A percentile compares a stretch with the other conserved stretches of the same genome.
These are phyloP conservation scores for Apodemus speciosus DNA, from an alignment of 2,113 vertebrate genomes.

Conservation along the genomic window DNA sequence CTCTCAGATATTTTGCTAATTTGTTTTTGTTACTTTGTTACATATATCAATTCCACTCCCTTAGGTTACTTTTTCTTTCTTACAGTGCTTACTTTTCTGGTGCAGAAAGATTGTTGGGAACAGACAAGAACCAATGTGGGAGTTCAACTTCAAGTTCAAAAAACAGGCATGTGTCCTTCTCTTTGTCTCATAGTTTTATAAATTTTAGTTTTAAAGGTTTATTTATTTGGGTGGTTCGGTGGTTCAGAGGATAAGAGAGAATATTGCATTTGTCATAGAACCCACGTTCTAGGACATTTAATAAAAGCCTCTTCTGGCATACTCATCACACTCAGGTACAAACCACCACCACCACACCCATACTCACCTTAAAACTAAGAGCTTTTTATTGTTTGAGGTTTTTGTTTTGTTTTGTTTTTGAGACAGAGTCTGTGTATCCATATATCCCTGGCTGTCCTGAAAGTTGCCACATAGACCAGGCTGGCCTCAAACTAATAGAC, in stretches of 20 bases:
- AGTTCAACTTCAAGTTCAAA: slow-evolving; percentile 98
- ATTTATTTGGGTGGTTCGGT: neutral
- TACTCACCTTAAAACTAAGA: neutral
- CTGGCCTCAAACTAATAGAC: neutral
- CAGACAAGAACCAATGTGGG: slow-evolving; percentile 94
- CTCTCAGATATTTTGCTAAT: slow-evolving; percentile 31
- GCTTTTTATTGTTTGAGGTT: neutral
- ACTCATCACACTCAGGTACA: neutral
- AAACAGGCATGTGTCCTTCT: slow-evolving; percentile 90
- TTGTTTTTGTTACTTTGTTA: slow-evolving; percentile 9
- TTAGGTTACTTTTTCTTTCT: slow-evolving; percentile 67
- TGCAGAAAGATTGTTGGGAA: slow-evolving; percentile 92
- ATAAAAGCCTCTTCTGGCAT: neutral
- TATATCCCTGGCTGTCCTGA: neutral
- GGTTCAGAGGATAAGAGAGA: neutral
- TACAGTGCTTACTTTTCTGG: slow-evolving; percentile 97
- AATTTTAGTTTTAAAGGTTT: neutral
- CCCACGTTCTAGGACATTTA: neutral
- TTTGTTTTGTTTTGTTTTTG: neutral
- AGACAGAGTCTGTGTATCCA: neutral
- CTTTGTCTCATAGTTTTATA: slow-evolving; percentile 16
- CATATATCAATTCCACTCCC: neutral
- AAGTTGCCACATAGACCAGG: neutral
- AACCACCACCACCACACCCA: too few relatives aligned
- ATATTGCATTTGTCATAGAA: neutral